Conservation (phyloP, 2,797 vertebrate genomes). For the Myotis planiceps region DNA sequence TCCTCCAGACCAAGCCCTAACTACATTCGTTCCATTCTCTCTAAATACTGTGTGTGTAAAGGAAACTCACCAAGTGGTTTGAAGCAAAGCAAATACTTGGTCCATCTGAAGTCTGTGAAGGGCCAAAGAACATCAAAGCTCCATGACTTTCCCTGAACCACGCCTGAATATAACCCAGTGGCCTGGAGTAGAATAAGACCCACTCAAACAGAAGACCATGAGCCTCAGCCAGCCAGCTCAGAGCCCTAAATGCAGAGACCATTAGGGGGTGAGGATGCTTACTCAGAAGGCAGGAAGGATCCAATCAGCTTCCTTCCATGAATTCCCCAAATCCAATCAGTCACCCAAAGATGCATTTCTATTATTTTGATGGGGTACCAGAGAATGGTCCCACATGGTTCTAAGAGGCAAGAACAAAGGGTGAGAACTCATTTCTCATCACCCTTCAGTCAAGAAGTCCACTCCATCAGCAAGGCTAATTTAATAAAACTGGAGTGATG, state of each 20-base stretch:
- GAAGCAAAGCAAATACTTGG: constrained; percentile 59
- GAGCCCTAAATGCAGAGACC: neutral
- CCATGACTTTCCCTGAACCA: constrained; percentile 21
- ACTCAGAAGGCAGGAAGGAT: neutral
- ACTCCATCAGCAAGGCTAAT: constrained; percentile 83
- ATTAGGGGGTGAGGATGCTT: neutral
- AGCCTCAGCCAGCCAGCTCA: constrained; percentile 39
- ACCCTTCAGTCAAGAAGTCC: constrained; percentile 78
- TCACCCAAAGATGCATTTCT: constrained; percentile 73
- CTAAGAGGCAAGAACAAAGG: constrained; percentile 71
- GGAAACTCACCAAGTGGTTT: neutral
- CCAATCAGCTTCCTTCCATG: constrained; percentile 16
- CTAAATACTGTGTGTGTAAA: neutral
- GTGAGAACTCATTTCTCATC: constrained; percentile 81
- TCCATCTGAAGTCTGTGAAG: constrained; percentile 44
- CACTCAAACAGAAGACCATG: constrained; percentile 48
- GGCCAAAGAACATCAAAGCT: neutral
- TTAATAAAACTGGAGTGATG: constrained; percentile 84
- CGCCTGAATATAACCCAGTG: constrained; percentile 63
- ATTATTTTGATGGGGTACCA: constrained; percentile 74
- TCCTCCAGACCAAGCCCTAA: neutral
- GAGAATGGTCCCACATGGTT: constrained; percentile 61
- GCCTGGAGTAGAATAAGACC: constrained; percentile 51
- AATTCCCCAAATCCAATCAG: constrained; percentile 55
- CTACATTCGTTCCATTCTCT: neutral